Evolutionary conservation across 2,797 vertebrate genomes (phyloP), one percentile per base, ranked within the genome.

Genomic region (Typhlichthys subterraneus): DNA sequence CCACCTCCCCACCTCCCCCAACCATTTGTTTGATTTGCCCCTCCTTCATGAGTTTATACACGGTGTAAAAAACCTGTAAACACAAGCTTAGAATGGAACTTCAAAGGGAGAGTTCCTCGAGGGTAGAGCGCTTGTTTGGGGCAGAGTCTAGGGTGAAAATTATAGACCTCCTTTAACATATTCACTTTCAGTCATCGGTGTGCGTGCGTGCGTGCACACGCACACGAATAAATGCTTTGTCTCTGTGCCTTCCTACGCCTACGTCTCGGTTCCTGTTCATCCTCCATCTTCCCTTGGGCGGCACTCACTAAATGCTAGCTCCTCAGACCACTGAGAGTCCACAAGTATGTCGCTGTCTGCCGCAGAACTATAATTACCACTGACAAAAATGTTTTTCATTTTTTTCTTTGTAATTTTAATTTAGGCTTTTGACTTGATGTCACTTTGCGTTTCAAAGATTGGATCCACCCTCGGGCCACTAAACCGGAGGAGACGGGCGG

Each of bases 281-380:
- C 69, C 67, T 80, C 49, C 59, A 48, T 38, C 71, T 79, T 81
- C 71, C 75, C 76, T 69, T 82, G 79, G 83, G 84, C 85, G 76
- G 87, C 82, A 67, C 79, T 81, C 74, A 1, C 82, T 83, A 84
- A 73, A 81, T 89, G 85, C 66, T 80, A 81, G 74, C 67, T 82
- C 61, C 63, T 31, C 12, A 45, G 52, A 86, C 62, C 67, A 66
- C 80, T 75, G 70, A 59, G 67, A 76, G 77, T 85, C 86, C 82
- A 59, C 85, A 84, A 86, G 76, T 85, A 82, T 81, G 72, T 45
- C 45, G 55, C 73, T 77, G 73, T 4, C 17, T 74, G 55, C 80
- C 63, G 33, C 79, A 73, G 63, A 23, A 61, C 85, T 85, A 67
- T 86, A 87, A 91, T 91, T 92, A 86, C 77, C 80, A 61, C 84